Evolutionary conservation across 2,797 vertebrate genomes (phyloP).

Genomic region (Garrulus glandarius): DNA sequence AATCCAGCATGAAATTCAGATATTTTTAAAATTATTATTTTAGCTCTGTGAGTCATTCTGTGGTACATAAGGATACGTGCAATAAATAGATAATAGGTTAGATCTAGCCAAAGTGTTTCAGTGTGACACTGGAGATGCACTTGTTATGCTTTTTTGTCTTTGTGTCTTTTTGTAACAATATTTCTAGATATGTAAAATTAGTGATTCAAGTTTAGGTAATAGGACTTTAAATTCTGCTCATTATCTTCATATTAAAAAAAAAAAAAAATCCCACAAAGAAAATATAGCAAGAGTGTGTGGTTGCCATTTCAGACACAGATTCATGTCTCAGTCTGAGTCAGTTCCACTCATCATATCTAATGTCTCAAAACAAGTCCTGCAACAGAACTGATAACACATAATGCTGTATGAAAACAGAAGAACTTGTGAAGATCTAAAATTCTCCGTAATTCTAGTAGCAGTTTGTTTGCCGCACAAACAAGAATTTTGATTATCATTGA

Average conservation of each 20-base stretch:
- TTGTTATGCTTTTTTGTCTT: neutral
- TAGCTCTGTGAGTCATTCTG: conserved; percentile 28
- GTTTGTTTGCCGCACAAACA: neutral
- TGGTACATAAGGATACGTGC: neutral
- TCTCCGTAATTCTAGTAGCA: neutral
- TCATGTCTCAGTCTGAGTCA: neutral
- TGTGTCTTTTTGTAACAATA: neutral
- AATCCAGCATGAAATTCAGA: conserved; percentile 3
- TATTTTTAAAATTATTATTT: conserved; percentile 56
- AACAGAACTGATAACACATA: neutral
- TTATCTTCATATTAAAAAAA: neutral
- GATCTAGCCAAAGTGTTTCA: neutral
- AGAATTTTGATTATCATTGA: neutral
- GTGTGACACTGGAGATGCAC: neutral
- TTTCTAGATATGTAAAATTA: neutral
- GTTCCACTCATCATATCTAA: neutral
- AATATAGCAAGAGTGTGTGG: neutral
- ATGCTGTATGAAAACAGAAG: neutral
- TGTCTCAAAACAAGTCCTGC: neutral
- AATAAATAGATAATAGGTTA: conserved; percentile 12
- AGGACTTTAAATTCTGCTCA: neutral
- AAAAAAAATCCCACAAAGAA: neutral
- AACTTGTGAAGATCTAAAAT: neutral
- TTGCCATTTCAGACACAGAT: neutral
- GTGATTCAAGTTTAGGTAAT: neutral